A percentile compares a stretch with the other conserved stretches of the same genome.
Conservation (phyloP, 2,113 vertebrate species). For the Gallinago media region DNA sequence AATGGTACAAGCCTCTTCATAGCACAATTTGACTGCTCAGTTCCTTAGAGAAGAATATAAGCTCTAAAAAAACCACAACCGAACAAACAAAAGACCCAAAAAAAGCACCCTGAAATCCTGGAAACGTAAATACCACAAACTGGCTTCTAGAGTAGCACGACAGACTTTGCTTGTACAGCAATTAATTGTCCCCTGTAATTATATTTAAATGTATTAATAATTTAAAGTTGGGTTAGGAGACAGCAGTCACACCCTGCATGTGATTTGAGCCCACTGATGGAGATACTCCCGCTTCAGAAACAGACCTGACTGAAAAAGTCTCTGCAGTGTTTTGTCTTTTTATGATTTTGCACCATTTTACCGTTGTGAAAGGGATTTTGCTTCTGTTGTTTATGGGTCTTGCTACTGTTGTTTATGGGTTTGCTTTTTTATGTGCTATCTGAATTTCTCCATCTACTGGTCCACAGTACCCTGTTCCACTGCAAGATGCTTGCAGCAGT, state of each 20-base stretch:
- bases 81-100: not conserved
- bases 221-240: not conserved
- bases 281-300: not conserved
- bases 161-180: not conserved
- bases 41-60: not conserved
- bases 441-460: not conserved
- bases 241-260: not conserved
- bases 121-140: not conserved
- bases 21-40: not conserved
- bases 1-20: not conserved
- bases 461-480: not conserved
- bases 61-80: not conserved
- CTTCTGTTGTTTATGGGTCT: not conserved
- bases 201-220: not conserved
- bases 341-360: accelerated
- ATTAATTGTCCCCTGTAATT: not conserved
- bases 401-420: not conserved
- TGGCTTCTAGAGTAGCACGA: not conserved
- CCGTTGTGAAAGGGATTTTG: too few relatives aligned
- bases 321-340: not conserved
- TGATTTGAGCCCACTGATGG: not conserved
- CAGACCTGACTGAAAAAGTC: not conserved
- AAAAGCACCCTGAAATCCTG: too few relatives aligned
- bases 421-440: not conserved
- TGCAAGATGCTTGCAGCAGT: not conserved